A percentile compares a stretch with the other conserved stretches of the same genome.
Evolutionary conservation across 2,113 vertebrate genomes (phyloP).

Genomic region (Pandion haliaetus): DNA sequence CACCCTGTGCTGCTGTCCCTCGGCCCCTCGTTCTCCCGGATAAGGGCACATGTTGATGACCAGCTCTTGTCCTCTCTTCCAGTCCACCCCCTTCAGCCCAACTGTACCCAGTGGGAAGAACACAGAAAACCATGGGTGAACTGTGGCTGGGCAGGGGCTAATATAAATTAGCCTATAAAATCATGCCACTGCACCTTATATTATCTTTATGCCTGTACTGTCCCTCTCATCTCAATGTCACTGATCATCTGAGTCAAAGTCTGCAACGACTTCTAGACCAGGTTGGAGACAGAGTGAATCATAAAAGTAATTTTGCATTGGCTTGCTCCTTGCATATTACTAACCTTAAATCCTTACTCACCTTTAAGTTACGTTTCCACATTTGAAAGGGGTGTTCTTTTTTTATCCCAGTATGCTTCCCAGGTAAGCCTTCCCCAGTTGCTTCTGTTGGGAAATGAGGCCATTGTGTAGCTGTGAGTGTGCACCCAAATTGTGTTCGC

Average conservation of each 20-base stretch:
- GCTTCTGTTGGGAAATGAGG: background rate
- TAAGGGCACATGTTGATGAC: background rate
- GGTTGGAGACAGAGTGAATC: background rate
- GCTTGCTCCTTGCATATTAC: background rate
- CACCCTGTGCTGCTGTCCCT: fast-evolving
- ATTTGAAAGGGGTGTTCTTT: background rate
- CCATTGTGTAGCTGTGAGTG: fast-evolving
- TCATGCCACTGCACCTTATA: background rate
- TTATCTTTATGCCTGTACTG: fast-evolving
- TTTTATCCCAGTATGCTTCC: background rate
- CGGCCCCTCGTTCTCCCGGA: fast-evolving
- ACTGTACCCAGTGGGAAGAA: too few relatives aligned
- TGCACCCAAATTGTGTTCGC: background rate
- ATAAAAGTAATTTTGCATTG: background rate
- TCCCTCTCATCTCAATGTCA: background rate
- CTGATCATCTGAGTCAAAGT: background rate
- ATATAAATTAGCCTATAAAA: background rate
- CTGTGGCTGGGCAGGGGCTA: background rate
- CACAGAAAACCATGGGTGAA: background rate
- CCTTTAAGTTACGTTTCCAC: background rate
- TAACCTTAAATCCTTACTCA: background rate
- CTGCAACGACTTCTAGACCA: background rate
- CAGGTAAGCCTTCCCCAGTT: background rate
- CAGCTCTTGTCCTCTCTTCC: background rate
- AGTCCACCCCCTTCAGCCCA: background rate